phyloP scores from a whole-genome alignment of 2,888 invertebrate species.

The Lottia gigantea region DNA sequence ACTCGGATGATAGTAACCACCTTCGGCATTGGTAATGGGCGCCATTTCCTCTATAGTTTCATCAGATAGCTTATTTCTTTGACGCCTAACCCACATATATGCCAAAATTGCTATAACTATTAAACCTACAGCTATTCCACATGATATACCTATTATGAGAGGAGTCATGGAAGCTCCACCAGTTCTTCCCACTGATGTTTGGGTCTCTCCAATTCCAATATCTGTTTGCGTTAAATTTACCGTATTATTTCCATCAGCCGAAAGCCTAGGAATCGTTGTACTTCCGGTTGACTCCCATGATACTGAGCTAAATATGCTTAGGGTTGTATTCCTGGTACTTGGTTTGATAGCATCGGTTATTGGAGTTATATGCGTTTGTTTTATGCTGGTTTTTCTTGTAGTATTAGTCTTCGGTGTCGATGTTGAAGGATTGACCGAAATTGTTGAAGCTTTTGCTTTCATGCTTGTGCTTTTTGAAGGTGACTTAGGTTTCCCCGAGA shows the following conservation, averaged over 20 bases:
- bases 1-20: conserved; percentile 13
- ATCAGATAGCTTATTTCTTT: conserved; percentile 25
- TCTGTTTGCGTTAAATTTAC: background rate
- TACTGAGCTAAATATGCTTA: background rate
- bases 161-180: conserved; percentile 15
- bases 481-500: background rate
- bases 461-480: too few species aligned
- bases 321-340: background rate
- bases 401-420: background rate
- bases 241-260: background rate
- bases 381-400: too few species aligned
- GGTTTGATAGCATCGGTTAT: background rate
- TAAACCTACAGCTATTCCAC: conserved; percentile 28
- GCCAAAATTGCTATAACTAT: conserved; percentile 28
- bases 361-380: conserved; percentile 9
- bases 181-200: background rate
- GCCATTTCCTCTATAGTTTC: conserved; percentile 31
- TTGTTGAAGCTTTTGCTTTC: background rate
- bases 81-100: conserved; percentile 29
- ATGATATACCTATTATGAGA: conserved; percentile 26
- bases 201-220: background rate
- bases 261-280: background rate
- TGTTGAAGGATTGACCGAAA: background rate
- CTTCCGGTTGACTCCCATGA: too few species aligned
- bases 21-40: conserved; percentile 25